phyloP scores from a whole-genome alignment of 2,797 vertebrate genomes.

The Fistularia commersonii region DNA sequence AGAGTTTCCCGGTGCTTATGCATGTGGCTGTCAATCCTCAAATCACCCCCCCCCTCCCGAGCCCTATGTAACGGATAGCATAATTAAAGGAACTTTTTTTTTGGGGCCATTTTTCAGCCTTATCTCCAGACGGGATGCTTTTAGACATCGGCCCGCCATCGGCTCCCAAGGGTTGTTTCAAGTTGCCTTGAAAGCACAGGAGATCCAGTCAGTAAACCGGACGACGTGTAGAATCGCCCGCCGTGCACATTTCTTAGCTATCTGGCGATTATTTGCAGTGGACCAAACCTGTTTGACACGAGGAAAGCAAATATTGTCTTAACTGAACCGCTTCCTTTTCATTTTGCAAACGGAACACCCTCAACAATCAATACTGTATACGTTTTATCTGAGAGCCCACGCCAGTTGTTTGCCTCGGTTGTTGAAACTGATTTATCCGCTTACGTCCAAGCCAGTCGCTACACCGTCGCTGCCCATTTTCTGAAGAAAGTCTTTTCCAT shows the following conservation, averaged over 20 bases:
- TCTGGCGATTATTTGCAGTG: neutral
- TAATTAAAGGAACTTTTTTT: constrained; percentile 56
- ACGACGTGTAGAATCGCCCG: constrained; percentile 13
- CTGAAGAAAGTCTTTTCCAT: too few relatives aligned
- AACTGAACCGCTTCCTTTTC: too few relatives aligned
- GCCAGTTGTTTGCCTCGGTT: too few relatives aligned
- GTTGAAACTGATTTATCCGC: too few relatives aligned
- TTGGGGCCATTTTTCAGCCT: constrained; percentile 54
- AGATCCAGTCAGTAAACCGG: constrained; percentile 9
- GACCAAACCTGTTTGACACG: neutral
- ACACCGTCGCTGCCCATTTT: too few relatives aligned
- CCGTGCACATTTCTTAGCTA: constrained; percentile 4
- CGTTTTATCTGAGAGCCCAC: too few relatives aligned
- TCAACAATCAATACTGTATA: too few relatives aligned
- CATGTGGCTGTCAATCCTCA: constrained; percentile 31
- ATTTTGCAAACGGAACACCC: too few relatives aligned
- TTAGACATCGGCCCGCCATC: constrained; percentile 31
- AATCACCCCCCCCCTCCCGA: constrained; percentile 37
- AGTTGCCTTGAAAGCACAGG: constrained; percentile 25
- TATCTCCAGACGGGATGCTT: constrained; percentile 56
- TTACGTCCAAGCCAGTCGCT: too few relatives aligned
- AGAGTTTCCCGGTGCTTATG: constrained; percentile 10
- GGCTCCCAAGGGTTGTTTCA: constrained; percentile 24
- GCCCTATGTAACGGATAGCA: constrained; percentile 58
- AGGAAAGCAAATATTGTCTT: neutral